Evolutionary conservation across 1,140 invertebrate genomes (phyloP).

Genomic region (Aricia agestis): DNA sequence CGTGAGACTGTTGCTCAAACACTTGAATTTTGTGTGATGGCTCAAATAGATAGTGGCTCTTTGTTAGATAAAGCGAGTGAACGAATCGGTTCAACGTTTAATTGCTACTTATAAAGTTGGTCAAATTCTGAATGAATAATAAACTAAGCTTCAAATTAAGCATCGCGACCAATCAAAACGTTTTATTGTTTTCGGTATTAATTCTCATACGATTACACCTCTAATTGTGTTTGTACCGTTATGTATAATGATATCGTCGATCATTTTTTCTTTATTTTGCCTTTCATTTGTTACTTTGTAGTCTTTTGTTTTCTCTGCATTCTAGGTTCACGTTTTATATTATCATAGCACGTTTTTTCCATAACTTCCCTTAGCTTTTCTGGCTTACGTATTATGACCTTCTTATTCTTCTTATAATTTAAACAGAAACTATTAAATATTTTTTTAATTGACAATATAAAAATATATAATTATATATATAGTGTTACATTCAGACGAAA

Average conservation of each 20-base stretch:
- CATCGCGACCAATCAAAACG: constrained; percentile 16
- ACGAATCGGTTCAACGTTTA: constrained; percentile 34
- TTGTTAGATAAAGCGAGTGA: constrained; percentile 36
- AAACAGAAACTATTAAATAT: no score
- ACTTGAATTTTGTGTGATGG: constrained; percentile 35
- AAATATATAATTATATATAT: no score
- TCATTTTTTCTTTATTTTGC: not conserved
- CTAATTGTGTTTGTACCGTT: constrained; percentile 2
- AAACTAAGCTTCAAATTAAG: constrained; percentile 27
- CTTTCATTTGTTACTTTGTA: not conserved
- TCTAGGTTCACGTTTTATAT: not conserved
- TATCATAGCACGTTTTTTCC: not conserved
- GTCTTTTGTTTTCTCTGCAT: not conserved
- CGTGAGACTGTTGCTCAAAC: constrained; percentile 40
- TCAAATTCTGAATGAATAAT: constrained; percentile 30
- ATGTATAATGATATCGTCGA: constrained; percentile 9
- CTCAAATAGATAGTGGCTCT: constrained; percentile 39
- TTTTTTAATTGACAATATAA: no score
- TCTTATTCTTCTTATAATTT: no score
- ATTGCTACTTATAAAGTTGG: constrained; percentile 37
- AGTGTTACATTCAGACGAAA: no score
- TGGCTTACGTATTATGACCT: not conserved
- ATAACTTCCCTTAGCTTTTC: not conserved
- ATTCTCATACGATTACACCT: constrained; percentile 10
- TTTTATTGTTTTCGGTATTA: constrained; percentile 14